phyloP scores from a whole-genome alignment of 2,888 invertebrate species.

The Epirrhoe alternata region DNA sequence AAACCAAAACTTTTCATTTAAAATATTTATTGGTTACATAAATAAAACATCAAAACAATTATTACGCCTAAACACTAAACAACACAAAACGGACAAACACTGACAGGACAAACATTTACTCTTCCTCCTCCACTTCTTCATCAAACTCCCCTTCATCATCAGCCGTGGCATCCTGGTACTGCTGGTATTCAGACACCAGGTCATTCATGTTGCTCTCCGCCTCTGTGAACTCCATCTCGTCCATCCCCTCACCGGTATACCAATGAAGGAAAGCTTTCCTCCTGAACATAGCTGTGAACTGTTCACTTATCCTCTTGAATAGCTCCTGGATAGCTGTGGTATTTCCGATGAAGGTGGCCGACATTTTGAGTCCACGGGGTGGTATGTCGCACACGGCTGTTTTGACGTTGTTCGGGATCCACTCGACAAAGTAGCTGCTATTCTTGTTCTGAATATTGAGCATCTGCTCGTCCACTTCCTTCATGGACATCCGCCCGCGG shows the following conservation, averaged over 20 bases:
- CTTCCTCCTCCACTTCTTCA: constrained; percentile 88
- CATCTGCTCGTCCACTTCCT: constrained; percentile 94
- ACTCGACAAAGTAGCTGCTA: constrained; percentile 91
- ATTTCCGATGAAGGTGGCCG: constrained; percentile 94
- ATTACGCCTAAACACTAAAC: constrained; percentile 64
- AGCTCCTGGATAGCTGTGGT: constrained; percentile 94
- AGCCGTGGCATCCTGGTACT: constrained; percentile 95
- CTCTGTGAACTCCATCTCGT: constrained; percentile 97
- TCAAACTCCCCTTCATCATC: constrained; percentile 94
- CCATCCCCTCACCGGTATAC: constrained; percentile 98
- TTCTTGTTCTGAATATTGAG: constrained; percentile 91
- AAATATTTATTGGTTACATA: constrained; percentile 40
- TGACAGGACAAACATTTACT: constrained; percentile 64
- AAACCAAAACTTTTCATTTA: constrained; percentile 7
- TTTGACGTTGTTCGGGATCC: constrained; percentile 93
- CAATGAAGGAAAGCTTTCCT: constrained; percentile 98
- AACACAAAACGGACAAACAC: constrained; percentile 54
- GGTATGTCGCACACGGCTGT: constrained; percentile 93
- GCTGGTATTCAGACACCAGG: constrained; percentile 95
- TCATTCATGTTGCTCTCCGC: constrained; percentile 98
- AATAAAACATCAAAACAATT: constrained; percentile 51
- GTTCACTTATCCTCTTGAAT: constrained; percentile 94
- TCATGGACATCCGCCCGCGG: constrained; percentile 96
- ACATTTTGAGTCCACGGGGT: constrained; percentile 90
- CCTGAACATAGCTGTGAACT: constrained; percentile 96